phyloP scores from a whole-genome alignment of 1,140 invertebrate genomes.

The Lepidurus arcticus region DNA sequence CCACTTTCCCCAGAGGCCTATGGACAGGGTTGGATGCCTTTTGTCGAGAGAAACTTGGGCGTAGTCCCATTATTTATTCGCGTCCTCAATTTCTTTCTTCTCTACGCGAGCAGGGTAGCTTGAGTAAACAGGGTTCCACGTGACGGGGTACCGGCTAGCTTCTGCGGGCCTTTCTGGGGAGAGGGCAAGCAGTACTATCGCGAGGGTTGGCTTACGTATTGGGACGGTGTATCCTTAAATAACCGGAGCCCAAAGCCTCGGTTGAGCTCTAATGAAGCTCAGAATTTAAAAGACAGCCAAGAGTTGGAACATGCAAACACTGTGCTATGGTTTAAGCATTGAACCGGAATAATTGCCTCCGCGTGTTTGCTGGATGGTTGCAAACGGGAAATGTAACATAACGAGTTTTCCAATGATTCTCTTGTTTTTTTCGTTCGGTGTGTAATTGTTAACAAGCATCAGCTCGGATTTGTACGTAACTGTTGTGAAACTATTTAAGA shows the following conservation, averaged over 20 bases:
- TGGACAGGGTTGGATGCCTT: not conserved
- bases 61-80: not conserved
- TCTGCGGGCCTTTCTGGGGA: too few relatives aligned
- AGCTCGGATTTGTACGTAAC: too few relatives aligned
- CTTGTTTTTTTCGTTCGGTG: too few relatives aligned
- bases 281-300: not conserved
- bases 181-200: too few relatives aligned
- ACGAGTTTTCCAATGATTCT: too few relatives aligned
- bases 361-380: not conserved
- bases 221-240: not conserved
- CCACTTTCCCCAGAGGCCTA: not conserved
- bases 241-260: not conserved
- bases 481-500: too few relatives aligned
- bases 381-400: too few relatives aligned
- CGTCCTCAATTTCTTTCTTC: not conserved
- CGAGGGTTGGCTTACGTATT: not conserved
- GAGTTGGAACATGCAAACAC: not conserved
- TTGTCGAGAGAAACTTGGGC: not conserved
- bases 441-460: too few relatives aligned
- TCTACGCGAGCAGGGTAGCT: not conserved
- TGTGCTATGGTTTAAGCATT: constrained; percentile 10
- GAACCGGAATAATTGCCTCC: constrained; percentile 1
- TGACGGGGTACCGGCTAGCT: too few relatives aligned
- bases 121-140: too few relatives aligned
- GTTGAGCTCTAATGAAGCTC: not conserved